Percentiles rank a stretch among this genome's conserved stretches.
Conservation (phyloP, 1,140 invertebrate species). For the Charaxes varanes region DNA sequence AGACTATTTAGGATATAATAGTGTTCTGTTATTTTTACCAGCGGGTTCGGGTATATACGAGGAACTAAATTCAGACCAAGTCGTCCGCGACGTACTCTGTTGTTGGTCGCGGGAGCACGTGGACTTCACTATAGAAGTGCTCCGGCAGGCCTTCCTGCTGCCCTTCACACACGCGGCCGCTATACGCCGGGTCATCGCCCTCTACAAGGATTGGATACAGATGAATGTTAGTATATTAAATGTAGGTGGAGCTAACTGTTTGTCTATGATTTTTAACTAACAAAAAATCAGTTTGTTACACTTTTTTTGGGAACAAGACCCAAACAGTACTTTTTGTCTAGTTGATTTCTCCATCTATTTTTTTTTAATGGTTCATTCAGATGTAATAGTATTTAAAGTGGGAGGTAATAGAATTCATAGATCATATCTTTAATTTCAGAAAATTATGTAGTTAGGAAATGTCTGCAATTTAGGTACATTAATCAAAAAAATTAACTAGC, state of each 20-base stretch:
- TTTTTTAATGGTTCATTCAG: slow-evolving; percentile 4
- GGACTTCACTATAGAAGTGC: slow-evolving; percentile 95
- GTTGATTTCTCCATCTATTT: not conserved
- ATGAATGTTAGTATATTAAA: slow-evolving; percentile 82
- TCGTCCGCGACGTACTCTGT: slow-evolving; percentile 92
- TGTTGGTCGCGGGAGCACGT: slow-evolving; percentile 90
- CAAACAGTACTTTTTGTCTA: not conserved
- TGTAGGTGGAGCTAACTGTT: too few species aligned
- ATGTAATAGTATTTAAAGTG: too few species aligned
- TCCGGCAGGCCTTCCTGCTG: slow-evolving; percentile 93
- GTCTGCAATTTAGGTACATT: too few species aligned
- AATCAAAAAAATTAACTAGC: too few species aligned
- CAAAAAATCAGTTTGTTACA: not conserved
- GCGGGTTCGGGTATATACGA: slow-evolving; percentile 45
- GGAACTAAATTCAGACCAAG: slow-evolving; percentile 61
- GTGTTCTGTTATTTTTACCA: slow-evolving; percentile 2
- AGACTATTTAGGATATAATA: slow-evolving; percentile 2
- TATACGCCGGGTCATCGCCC: slow-evolving; percentile 90
- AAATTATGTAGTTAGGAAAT: too few species aligned
- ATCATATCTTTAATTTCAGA: too few species aligned
- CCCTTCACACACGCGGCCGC: slow-evolving; percentile 91
- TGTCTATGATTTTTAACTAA: not conserved
- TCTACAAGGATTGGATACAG: slow-evolving; percentile 98
- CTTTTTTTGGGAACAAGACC: not conserved
- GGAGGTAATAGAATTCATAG: too few species aligned